phyloP scores from a whole-genome alignment of 2,888 invertebrate species.

The Dryococelus australis region DNA sequence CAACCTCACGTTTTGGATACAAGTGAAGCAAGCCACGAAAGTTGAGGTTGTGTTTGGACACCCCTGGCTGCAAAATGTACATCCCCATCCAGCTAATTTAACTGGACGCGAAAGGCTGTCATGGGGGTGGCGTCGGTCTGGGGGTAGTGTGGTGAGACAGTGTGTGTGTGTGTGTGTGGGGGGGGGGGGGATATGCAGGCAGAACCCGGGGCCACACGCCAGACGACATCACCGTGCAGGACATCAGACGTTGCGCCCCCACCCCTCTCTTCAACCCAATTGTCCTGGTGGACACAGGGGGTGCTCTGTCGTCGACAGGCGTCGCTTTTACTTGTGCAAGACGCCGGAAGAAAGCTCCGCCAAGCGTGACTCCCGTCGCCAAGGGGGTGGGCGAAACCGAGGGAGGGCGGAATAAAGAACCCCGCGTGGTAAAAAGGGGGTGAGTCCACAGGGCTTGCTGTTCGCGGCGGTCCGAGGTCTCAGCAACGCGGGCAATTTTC shows the following conservation, averaged over 20 bases:
- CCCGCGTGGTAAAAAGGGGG: not conserved
- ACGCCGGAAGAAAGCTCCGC: constrained; percentile 21
- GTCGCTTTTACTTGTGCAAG: constrained; percentile 18
- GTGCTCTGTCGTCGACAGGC: constrained; percentile 9
- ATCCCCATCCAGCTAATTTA: not conserved
- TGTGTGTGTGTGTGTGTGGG: not conserved
- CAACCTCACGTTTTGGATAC: too few species aligned
- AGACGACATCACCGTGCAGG: not conserved
- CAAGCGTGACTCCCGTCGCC: not conserved
- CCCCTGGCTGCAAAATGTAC: not conserved
- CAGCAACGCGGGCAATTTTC: not conserved
- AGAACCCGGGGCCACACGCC: not conserved
- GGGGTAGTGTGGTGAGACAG: not conserved
- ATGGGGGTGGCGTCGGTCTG: not conserved
- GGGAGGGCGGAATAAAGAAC: not conserved
- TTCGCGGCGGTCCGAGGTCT: not conserved
- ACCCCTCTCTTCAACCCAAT: not conserved
- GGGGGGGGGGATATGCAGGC: not conserved
- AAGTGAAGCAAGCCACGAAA: too few species aligned
- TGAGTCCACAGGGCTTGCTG: not conserved
- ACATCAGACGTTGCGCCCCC: not conserved
- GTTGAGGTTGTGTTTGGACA: not conserved
- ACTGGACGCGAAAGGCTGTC: not conserved
- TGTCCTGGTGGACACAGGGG: not conserved
- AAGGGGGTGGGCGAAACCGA: not conserved